Conservation (phyloP, 2,797 vertebrate species). For the Hippopotamyrus pictus region DNA sequence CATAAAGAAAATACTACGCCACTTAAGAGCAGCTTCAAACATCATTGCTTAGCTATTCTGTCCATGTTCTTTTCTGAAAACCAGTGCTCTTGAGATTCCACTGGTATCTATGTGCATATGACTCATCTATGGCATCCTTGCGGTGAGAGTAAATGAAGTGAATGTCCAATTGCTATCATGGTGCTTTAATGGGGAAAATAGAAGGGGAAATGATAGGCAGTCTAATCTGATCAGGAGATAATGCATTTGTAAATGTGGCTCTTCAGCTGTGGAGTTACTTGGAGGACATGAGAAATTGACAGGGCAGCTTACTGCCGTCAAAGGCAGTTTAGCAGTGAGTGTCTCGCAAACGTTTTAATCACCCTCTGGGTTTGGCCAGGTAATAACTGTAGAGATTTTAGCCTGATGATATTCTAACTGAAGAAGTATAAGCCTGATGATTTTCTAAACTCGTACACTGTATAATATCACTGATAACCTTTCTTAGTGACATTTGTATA, state of each 20-base stretch:
- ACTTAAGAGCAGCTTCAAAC: not conserved
- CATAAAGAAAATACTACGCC: not conserved
- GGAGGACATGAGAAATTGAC: not conserved
- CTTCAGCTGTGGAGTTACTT: not conserved
- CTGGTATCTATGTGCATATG: not conserved
- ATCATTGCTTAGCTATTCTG: not conserved
- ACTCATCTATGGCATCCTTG: not conserved
- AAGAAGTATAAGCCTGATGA: not conserved
- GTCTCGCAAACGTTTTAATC: not conserved
- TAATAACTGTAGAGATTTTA: not conserved
- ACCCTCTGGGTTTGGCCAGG: not conserved
- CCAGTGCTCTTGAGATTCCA: not conserved
- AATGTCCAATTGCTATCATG: not conserved
- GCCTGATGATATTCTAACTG: not conserved
- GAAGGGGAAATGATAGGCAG: not conserved
- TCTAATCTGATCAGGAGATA: constrained; percentile 7
- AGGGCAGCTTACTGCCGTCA: not conserved
- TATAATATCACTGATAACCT: not conserved
- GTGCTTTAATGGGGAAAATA: not conserved
- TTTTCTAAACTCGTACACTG: not conserved
- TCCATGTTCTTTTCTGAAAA: not conserved
- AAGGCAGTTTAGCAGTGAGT: not conserved
- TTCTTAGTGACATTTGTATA: not conserved
- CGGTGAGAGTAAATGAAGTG: not conserved
- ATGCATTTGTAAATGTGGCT: not conserved